Evolutionary conservation across 2,888 invertebrate genomes (phyloP).

Genomic region (Caenorhabditis drosophilae): DNA sequence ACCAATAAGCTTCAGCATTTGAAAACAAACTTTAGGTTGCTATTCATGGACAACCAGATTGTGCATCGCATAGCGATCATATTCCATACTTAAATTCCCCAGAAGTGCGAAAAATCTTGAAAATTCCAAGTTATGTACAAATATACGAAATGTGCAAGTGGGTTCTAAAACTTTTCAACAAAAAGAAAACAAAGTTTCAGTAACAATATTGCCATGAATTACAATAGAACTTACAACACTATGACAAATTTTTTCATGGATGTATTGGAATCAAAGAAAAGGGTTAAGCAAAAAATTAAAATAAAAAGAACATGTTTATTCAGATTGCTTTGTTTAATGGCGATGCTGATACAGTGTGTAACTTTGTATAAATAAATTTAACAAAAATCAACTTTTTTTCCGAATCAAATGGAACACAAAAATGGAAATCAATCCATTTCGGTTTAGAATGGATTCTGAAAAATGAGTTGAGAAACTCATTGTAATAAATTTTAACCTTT

Average conservation of each 20-base stretch:
- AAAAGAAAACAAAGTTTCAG: slow-evolving; percentile 13
- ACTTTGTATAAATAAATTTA: slow-evolving; percentile 71
- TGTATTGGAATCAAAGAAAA: slow-evolving; percentile 20
- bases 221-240: slow-evolving; percentile 55
- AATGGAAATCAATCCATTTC: too few species aligned
- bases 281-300: too few species aligned
- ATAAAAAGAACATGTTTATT: too few species aligned
- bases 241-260: slow-evolving; percentile 25
- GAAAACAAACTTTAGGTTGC: slow-evolving; percentile 1
- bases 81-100: slow-evolving; percentile 51
- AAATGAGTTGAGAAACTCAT: slow-evolving; percentile 54
- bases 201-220: slow-evolving; percentile 22
- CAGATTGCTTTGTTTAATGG: slow-evolving; percentile 73
- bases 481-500: slow-evolving; percentile 27
- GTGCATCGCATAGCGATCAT: slow-evolving; percentile 56
- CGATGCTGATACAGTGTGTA: slow-evolving; percentile 72
- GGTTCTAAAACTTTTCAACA: not conserved
- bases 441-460: slow-evolving; percentile 54
- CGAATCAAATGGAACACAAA: too few species aligned
- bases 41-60: slow-evolving; percentile 44
- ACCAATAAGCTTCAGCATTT: not conserved
- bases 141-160: slow-evolving; percentile 56
- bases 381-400: too few species aligned
- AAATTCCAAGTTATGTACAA: slow-evolving; percentile 48
- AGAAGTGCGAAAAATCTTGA: slow-evolving; percentile 49